phyloP scores from a whole-genome alignment of 2,797 vertebrate genomes.

The Hippocampus kuda region DNA sequence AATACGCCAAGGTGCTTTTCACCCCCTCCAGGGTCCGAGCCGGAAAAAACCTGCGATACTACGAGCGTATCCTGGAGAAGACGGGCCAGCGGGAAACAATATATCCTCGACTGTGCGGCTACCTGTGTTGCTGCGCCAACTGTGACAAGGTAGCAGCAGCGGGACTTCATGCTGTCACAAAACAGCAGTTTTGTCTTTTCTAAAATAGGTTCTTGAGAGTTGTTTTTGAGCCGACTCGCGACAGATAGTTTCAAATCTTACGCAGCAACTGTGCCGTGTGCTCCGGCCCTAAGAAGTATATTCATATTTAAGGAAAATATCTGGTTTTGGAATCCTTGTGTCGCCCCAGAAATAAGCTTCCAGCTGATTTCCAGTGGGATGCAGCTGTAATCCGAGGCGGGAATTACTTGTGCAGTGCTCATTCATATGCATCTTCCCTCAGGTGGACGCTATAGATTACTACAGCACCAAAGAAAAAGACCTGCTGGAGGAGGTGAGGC shows the following conservation, averaged over 20 bases:
- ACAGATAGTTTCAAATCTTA: no score
- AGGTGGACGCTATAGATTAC: slow-evolving; percentile 88
- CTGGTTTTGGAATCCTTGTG: not conserved
- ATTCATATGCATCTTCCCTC: slow-evolving; percentile 5
- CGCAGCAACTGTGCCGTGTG: no score
- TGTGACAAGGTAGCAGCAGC: slow-evolving; percentile 30
- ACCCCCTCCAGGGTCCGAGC: slow-evolving; percentile 67
- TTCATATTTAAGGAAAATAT: not conserved
- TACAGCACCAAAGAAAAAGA: slow-evolving; percentile 66
- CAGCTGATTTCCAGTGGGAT: not conserved
- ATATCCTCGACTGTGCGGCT: slow-evolving; percentile 72
- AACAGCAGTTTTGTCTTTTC: not conserved
- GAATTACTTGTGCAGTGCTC: not conserved
- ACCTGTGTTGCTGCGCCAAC: slow-evolving; percentile 75
- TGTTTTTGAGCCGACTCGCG: no score
- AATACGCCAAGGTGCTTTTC: not conserved
- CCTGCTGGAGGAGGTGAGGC: slow-evolving; percentile 62
- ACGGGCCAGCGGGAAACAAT: slow-evolving; percentile 64
- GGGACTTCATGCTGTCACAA: accelerated
- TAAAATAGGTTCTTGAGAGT: no score
- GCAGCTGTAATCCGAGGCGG: not conserved
- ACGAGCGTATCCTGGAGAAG: slow-evolving; percentile 61
- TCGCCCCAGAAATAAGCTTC: not conserved
- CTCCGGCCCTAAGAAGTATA: no score
- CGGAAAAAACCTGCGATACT: slow-evolving; percentile 81